Base-by-base conservation (phyloP, 2,888 invertebrate species). In the Clepsis dumicolana region DNA sequence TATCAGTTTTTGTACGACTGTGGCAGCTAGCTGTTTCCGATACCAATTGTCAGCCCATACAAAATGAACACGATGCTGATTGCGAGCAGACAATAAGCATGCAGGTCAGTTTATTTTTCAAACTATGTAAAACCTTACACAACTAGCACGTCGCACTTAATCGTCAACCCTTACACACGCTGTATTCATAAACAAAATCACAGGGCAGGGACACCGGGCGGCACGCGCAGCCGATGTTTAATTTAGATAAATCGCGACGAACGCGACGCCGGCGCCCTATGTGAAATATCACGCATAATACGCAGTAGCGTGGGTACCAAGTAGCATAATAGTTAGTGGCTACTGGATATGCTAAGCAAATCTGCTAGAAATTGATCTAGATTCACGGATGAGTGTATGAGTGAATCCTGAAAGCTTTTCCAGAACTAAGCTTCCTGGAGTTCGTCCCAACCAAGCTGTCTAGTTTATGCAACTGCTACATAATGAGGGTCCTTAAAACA, bases 211-310 rank as follows among this genome's bases (percentile, higher is more conserved):
- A 83, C 85, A 83, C 83, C 79, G 82, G 80, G 65, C 60, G 71
- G 67, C 69, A 77, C 86, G 90, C 89, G 87, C 88, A 83, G 89
- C 84, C 86, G 93, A 93, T 93, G 86, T 91, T 93, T 93, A 92
- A 93, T 93, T 93, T 93, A 93, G 93, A 93, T 93, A 93, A 93
- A 93, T 93, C 93, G 92, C 88, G 89, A 89, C 89, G 90, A 87
- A 84, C 82, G 87, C 90, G 67, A 63, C 63, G 87, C 84, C 84
- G 16, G 59, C 57, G 80, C 75, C 79, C 83, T 84, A 77, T 81
- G 83, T 87, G 87, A 91, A 92, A 93, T 91, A 92, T 92, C 91
- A 93, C 91, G 91, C 91, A 91, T 91, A 88, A 89, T 88, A 82
- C 82, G 83, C 38, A 62, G 35, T 53, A 60, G 24, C 56, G 54